Evolutionary conservation across 2,888 invertebrate species (phyloP), one percentile per base, ranked within the genome.

Genomic region (Dusona sp.): DNA sequence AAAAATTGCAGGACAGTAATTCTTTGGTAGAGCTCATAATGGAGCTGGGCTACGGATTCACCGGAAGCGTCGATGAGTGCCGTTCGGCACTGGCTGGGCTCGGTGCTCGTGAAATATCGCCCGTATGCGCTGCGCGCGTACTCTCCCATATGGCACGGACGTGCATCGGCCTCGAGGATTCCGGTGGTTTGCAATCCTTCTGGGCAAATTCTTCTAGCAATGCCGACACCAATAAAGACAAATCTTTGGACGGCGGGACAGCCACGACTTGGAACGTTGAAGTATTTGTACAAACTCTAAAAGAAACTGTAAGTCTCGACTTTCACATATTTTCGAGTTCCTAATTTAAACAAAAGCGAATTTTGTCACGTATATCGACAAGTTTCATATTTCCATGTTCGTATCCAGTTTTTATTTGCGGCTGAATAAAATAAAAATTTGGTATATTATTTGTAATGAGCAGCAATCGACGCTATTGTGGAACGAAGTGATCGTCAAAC

Each of bases 31-130:
- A 99, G 93, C 96, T 99, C 92, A 97, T 99, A 92, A 96, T 97
- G 93, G 99, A 99, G 95, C 96, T 99, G 92, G 98, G 99, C 79
- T 98, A 98, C 95, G 95, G 96, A 89, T 98, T 99, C 94, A 99
- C 99, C 81, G 95, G 96, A 79, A 96, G 97, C 33, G 95, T 98
- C 68, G 98, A 99, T 92, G 98, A 98, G 94, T 99, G 98, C 93
- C 97, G 98, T 90, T 97, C 96, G 92, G 97, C 97, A 92, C 95
- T 99, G 94, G 95, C 97, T 88, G 98, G 98, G 92, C 96, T 98
- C 90, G 97, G 97, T 25, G 96, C 96, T 22, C 95, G 97, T 86
- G 98, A 98, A 95, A 96, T 99, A 57, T 97, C 97, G 22, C 96
- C 99, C 7, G 95, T 96, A 85, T 96, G 97, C 91, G 97, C 99